These are phyloP conservation scores for Adoxophyes honmai DNA, from an alignment of 1,140 invertebrate genomes.

Conservation along the genomic window DNA sequence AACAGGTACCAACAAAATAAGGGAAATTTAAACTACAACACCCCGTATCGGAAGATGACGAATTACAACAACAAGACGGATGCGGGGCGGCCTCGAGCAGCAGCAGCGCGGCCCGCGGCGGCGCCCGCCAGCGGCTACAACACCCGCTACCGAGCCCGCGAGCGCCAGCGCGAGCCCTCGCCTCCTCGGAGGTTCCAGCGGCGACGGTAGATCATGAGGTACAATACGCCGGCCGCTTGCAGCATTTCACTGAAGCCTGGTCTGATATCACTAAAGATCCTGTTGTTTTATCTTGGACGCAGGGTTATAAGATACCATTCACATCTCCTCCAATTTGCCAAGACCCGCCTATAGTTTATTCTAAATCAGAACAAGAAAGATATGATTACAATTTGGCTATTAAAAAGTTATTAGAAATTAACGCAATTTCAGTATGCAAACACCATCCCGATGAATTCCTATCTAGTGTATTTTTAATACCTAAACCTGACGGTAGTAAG, in stretches of 20 bases:
- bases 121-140: too few relatives aligned
- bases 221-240: slow-evolving; percentile 20
- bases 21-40: slow-evolving; percentile 12
- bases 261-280: slow-evolving; percentile 15
- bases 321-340: not conserved
- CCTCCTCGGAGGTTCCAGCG: not conserved
- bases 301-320: slow-evolving; percentile 22
- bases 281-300: slow-evolving; percentile 17
- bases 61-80: not conserved
- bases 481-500: slow-evolving; percentile 4
- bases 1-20: too few relatives aligned
- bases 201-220: slow-evolving; percentile 12
- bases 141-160: not conserved
- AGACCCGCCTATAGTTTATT: not conserved
- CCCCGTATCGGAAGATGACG: not conserved
- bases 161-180: too few relatives aligned
- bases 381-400: not conserved
- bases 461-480: not conserved
- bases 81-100: not conserved
- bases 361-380: slow-evolving; percentile 2
- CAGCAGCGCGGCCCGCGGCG: too few relatives aligned
- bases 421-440: slow-evolving; percentile 2
- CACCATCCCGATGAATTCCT: slow-evolving; percentile 4
- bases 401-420: not conserved
- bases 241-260: slow-evolving; percentile 12